Conservation (phyloP, 92 coral and sea anemone species). For the Siderastrea radians region DNA sequence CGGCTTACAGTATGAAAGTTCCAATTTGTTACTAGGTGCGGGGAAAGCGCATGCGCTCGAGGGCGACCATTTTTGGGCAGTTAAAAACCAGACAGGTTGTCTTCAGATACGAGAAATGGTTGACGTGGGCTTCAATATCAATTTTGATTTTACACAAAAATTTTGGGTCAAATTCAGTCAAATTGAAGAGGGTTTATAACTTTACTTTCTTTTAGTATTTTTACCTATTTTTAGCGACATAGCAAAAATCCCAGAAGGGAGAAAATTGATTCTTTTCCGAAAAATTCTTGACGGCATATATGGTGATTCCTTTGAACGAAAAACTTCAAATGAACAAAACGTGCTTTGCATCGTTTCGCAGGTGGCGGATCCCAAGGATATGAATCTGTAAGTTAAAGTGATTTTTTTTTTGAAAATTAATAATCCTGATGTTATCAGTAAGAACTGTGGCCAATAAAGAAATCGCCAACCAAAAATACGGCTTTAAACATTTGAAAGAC, state of each 20-base stretch:
- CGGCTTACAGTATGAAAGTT: too few relatives aligned
- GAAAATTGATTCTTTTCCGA: neutral
- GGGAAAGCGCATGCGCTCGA: too few relatives aligned
- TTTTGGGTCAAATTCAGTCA: too few relatives aligned
- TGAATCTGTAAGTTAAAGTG: neutral
- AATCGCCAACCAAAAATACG: neutral
- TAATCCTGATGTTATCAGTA: slow-evolving; percentile 22
- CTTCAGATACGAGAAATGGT: too few relatives aligned
- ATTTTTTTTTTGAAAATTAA: neutral
- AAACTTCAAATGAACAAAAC: neutral
- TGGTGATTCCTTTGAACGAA: neutral
- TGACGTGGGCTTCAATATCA: too few relatives aligned
- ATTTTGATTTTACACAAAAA: too few relatives aligned
- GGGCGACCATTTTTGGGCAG: too few relatives aligned
- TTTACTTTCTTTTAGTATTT: too few relatives aligned
- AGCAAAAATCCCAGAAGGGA: neutral
- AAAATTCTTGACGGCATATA: neutral
- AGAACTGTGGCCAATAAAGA: neutral
- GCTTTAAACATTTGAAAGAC: neutral
- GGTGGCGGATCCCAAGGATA: neutral
- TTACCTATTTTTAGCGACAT: neutral
- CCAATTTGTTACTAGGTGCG: too few relatives aligned
- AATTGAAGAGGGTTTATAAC: too few relatives aligned
- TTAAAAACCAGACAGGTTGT: too few relatives aligned
- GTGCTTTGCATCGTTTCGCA: neutral